Evolutionary conservation across 2,888 invertebrate genomes (phyloP).

Genomic region (Pristionchus fissidentatus): DNA sequence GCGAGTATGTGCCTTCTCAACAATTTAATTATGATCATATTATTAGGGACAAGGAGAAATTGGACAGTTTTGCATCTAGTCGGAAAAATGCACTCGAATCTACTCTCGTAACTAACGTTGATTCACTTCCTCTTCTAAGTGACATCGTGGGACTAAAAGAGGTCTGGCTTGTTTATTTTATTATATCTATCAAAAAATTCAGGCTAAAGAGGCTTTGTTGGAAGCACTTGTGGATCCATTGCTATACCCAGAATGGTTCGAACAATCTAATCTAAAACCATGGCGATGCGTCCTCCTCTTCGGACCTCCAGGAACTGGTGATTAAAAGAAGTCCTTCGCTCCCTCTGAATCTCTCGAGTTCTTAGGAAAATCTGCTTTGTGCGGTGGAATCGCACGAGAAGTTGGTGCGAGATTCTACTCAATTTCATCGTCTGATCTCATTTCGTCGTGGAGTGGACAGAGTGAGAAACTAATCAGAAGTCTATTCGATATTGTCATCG

Average conservation of each 20-base stretch:
- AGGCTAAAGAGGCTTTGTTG: slow-evolving; percentile 78
- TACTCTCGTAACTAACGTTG: slow-evolving; percentile 48
- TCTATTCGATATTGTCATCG: slow-evolving; percentile 76
- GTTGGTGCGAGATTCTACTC: slow-evolving; percentile 78
- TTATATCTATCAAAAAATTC: neutral
- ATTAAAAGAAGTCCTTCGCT: too few relatives aligned
- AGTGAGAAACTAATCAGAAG: slow-evolving; percentile 76
- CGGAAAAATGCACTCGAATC: slow-evolving; percentile 51
- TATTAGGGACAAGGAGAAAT: slow-evolving; percentile 7
- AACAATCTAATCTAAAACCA: slow-evolving; percentile 76
- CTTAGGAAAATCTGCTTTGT: slow-evolving; percentile 75
- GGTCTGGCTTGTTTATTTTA: slow-evolving; percentile 70
- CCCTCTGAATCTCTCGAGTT: too few relatives aligned
- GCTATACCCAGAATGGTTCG: slow-evolving; percentile 80
- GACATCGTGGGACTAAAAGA: slow-evolving; percentile 76
- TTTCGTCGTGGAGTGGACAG: slow-evolving; percentile 76
- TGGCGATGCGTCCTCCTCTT: slow-evolving; percentile 80
- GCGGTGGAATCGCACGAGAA: slow-evolving; percentile 77
- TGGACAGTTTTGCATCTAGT: slow-evolving; percentile 27
- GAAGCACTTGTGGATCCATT: slow-evolving; percentile 79
- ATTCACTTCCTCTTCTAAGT: slow-evolving; percentile 41
- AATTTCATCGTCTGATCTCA: slow-evolving; percentile 79
- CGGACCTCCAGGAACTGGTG: slow-evolving; percentile 77
- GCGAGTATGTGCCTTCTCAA: slow-evolving; percentile 19
- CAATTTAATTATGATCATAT: neutral